Conservation (phyloP, 2,888 invertebrate species). For the Papilio demoleus region DNA sequence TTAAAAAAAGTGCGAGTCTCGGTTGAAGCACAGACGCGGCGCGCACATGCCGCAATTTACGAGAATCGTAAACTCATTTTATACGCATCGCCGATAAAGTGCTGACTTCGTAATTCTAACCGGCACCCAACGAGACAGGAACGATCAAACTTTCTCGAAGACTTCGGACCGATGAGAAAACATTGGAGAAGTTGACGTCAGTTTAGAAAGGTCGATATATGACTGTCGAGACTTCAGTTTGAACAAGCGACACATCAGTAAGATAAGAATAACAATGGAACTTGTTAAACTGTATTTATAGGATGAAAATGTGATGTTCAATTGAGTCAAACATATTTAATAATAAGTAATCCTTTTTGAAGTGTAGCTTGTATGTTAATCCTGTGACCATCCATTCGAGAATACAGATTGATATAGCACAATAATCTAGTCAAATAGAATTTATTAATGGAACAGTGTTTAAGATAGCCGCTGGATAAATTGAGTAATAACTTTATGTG, state of each 20-base stretch:
- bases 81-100: slow-evolving; percentile 76
- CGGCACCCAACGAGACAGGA: slow-evolving; percentile 71
- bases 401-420: slow-evolving; percentile 45
- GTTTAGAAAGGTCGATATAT: slow-evolving; percentile 73
- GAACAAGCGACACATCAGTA: slow-evolving; percentile 67
- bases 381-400: background rate
- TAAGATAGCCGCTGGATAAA: background rate
- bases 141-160: slow-evolving; percentile 75
- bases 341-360: background rate
- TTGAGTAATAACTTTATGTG: background rate
- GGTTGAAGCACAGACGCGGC: slow-evolving; percentile 53
- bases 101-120: slow-evolving; percentile 72
- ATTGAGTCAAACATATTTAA: background rate
- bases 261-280: slow-evolving; percentile 69
- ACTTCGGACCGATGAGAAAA: slow-evolving; percentile 76
- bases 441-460: background rate
- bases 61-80: slow-evolving; percentile 73
- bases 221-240: slow-evolving; percentile 63
- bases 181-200: slow-evolving; percentile 74
- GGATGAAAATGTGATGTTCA: background rate
- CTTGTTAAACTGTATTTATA: slow-evolving; percentile 7
- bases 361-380: background rate
- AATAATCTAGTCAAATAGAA: background rate
- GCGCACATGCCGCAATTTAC: slow-evolving; percentile 65
- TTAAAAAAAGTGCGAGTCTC: slow-evolving; percentile 60